Base-by-base conservation (phyloP, 2,797 vertebrate genomes). In the Gastrophryne carolinensis region DNA sequence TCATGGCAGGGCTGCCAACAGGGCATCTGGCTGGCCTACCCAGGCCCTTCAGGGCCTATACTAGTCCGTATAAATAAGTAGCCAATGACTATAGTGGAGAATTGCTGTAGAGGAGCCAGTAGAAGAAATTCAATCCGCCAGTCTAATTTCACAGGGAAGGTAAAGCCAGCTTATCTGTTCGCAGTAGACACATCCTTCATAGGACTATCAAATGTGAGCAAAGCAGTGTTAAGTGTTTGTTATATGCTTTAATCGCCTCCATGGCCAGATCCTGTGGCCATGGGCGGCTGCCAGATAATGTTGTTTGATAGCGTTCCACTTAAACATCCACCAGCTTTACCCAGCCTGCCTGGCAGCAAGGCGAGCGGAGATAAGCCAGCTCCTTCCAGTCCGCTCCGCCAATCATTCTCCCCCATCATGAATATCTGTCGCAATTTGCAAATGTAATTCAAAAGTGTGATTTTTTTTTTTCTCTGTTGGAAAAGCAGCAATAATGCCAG, bases 251-350 rank as follows among this genome's bases (percentile, higher is more conserved):
- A 61, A 63, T 24, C 56, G 56, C 13, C 58, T 54, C 32, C 29
- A 47, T 64, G 52, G 13, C 30, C 30, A 23, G 54, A 35, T 56
- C 58, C 58, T 29, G 27, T 29, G 24, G 56, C 49, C 3, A 54
- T 70, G 60, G 23, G 44, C 26, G 12, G 27, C 4, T 49, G 66
- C 66, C 49, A 63, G 65, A 53, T 35, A 32, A 58, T 34, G 41
- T 35, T 21, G 44, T 63, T 64, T 70, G 58, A 77, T 44, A 57
- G 10, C 10, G 34, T 71, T 67, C 58, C 67, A 71, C 24, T 13
- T 32, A 53, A 39, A 37, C 50, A 30, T 57, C 39, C 29, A 71
- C 52, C 27, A 56, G 34, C 27, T 34, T 50, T 65, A 56, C 37
- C 49, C 39, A 30, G 50, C 19, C 26, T 57, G 50, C 67, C 65